Evolutionary conservation across 2,888 invertebrate species (phyloP).

Genomic region (Leptopilina myrica): DNA sequence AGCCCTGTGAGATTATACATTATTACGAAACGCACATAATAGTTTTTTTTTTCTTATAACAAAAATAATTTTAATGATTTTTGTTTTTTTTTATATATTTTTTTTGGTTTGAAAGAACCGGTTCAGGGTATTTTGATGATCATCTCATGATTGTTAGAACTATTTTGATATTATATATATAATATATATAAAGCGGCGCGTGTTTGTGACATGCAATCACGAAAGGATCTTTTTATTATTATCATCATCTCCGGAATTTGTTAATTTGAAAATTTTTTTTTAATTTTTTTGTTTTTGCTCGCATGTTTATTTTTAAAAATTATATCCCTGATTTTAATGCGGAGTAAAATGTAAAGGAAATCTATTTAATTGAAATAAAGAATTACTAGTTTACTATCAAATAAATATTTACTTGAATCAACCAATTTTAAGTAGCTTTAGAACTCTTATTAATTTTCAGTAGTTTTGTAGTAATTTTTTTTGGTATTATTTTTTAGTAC

Average conservation of each 20-base stretch:
- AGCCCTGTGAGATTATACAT: neutral
- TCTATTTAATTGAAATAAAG: too few species aligned
- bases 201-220: constrained; percentile 25
- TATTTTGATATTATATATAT: constrained; percentile 13
- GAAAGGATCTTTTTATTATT: neutral
- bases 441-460: too few species aligned
- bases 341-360: too few species aligned
- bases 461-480: neutral
- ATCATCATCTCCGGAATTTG: neutral
- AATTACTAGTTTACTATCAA: too few species aligned
- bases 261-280: neutral
- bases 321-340: too few species aligned
- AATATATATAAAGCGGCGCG: neutral
- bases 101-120: constrained; percentile 19
- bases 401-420: too few species aligned
- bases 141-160: constrained; percentile 8
- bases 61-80: constrained; percentile 22
- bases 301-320: too few species aligned
- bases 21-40: constrained; percentile 17
- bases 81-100: neutral
- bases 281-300: too few species aligned
- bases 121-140: constrained; percentile 24
- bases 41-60: constrained; percentile 4
- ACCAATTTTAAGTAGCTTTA: too few species aligned
- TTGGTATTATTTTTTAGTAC: neutral